A percentile compares a stretch with the other conserved stretches of the same genome.
These are phyloP conservation scores for Pocillopora verrucosa DNA, from an alignment of 64 coral and sea anemone genomes.

Conservation along the genomic window DNA sequence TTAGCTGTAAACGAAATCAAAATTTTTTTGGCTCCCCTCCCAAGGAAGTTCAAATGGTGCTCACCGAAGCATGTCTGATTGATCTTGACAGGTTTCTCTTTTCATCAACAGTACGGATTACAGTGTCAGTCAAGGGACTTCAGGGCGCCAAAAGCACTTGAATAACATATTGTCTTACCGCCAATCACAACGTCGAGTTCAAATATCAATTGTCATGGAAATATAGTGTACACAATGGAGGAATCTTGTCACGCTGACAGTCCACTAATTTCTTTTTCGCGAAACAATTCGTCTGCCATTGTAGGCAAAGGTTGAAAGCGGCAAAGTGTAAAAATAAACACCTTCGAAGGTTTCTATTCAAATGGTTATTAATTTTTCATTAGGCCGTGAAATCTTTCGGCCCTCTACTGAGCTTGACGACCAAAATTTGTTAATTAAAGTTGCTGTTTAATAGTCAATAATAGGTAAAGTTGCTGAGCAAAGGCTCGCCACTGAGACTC, in stretches of 20 bases:
- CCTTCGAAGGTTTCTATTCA: slow-evolving; percentile 23
- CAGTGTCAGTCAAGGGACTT: slow-evolving; percentile 54
- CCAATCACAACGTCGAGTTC: slow-evolving; percentile 52
- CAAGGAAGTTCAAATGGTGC: background rate
- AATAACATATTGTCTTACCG: slow-evolving; percentile 53
- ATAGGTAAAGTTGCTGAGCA: background rate
- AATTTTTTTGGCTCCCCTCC: slow-evolving; percentile 29
- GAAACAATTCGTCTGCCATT: slow-evolving; percentile 3
- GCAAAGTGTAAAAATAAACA: slow-evolving; percentile 38
- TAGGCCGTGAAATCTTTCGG: slow-evolving; percentile 4
- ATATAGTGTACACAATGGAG: slow-evolving; percentile 52
- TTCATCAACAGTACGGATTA: slow-evolving; percentile 28
- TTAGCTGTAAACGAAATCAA: background rate
- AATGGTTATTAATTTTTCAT: slow-evolving; percentile 47
- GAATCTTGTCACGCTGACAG: slow-evolving; percentile 40
- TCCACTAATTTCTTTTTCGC: slow-evolving; percentile 25
- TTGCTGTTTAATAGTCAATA: slow-evolving; percentile 35
- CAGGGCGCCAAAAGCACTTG: slow-evolving; percentile 41
- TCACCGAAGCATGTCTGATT: slow-evolving; percentile 24
- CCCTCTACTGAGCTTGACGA: slow-evolving; percentile 29
- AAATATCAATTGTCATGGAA: slow-evolving; percentile 68
- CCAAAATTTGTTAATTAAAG: slow-evolving; percentile 32
- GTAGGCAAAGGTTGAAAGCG: slow-evolving; percentile 18
- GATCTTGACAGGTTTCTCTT: slow-evolving; percentile 47
- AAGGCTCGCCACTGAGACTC: background rate